These are phyloP conservation scores for Empidonax alnorum DNA, from an alignment of 2,113 vertebrate species.

Conservation along the genomic window DNA sequence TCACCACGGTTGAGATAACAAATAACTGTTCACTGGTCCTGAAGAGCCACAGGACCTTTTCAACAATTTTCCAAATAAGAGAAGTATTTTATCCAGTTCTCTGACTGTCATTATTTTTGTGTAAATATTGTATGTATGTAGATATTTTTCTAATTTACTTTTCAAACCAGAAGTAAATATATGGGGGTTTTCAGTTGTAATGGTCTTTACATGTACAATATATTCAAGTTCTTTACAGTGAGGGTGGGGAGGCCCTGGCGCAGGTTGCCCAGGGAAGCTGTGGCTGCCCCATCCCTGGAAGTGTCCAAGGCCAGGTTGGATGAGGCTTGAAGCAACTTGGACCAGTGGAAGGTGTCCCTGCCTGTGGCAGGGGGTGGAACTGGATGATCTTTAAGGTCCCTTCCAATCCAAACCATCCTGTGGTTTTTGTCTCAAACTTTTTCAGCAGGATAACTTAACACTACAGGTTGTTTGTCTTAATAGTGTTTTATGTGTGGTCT, in stretches of 20 bases:
- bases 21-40: neutral
- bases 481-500: neutral
- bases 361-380: neutral
- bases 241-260: neutral
- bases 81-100: neutral
- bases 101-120: neutral
- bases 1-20: neutral
- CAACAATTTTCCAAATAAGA: neutral
- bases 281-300: neutral
- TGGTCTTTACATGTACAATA: neutral
- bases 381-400: neutral
- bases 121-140: neutral
- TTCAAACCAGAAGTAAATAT: neutral
- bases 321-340: accelerated
- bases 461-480: neutral
- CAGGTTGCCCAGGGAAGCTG: neutral
- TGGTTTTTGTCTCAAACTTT: neutral
- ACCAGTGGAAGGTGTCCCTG: neutral
- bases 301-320: neutral
- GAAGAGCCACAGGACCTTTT: neutral
- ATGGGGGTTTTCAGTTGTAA: neutral
- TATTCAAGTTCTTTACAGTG: neutral
- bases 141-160: neutral
- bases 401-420: neutral
- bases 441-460: neutral